Conservation (phyloP, 2,797 vertebrate species). For the Labeo calbasu region DNA sequence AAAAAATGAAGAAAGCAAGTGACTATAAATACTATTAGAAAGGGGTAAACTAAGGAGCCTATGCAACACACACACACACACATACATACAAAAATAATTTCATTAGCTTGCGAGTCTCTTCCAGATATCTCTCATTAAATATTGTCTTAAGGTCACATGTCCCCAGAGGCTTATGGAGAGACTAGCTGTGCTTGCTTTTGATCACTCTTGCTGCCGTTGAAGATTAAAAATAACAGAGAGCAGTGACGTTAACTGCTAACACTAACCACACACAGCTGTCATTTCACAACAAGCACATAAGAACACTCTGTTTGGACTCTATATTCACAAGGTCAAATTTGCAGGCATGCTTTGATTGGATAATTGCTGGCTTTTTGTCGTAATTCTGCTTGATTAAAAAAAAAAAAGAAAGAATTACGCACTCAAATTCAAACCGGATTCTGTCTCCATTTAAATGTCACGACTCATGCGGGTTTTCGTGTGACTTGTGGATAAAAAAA, state of each 20-base stretch:
- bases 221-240: slow-evolving; percentile 47
- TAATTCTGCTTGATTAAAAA: not conserved
- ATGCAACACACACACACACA: not conserved
- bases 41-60: not conserved
- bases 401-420: not conserved
- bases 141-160: slow-evolving; percentile 51
- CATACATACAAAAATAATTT: slow-evolving; percentile 10
- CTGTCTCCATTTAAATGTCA: not conserved
- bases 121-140: slow-evolving; percentile 51
- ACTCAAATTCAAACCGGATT: not conserved
- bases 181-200: slow-evolving; percentile 33
- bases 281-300: slow-evolving; percentile 23
- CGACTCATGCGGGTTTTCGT: not conserved
- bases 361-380: not conserved
- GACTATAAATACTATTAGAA: slow-evolving; percentile 19
- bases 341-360: not conserved
- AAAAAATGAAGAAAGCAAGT: not conserved
- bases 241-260: slow-evolving; percentile 22
- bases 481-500: not conserved
- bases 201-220: slow-evolving; percentile 40
- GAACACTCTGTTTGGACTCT: not conserved
- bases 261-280: slow-evolving; percentile 31
- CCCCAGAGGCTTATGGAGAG: slow-evolving; percentile 45
- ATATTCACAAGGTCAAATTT: slow-evolving; percentile 12
- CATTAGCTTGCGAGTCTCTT: slow-evolving; percentile 37